These are phyloP conservation scores for Hycleus phaleratus DNA, from an alignment of 1,140 invertebrate species.

Conservation along the genomic window DNA sequence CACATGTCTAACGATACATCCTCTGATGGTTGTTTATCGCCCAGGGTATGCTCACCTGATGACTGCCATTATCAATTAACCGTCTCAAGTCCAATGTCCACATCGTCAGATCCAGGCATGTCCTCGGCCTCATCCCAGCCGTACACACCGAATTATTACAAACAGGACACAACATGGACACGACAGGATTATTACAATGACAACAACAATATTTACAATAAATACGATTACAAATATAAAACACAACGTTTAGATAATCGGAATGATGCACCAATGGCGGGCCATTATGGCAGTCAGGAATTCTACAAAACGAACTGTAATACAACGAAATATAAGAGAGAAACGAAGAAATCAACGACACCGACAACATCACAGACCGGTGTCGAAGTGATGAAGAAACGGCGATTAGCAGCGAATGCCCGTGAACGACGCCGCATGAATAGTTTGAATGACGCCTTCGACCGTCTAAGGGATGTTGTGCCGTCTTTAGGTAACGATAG, in stretches of 20 bases:
- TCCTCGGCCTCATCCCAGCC: constrained; percentile 28
- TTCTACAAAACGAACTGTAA: constrained; percentile 28
- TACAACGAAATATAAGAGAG: constrained; percentile 17
- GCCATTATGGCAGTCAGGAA: constrained; percentile 24
- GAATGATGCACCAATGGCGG: not conserved
- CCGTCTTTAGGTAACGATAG: constrained; percentile 64
- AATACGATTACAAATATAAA: constrained; percentile 28
- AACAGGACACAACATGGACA: constrained; percentile 17
- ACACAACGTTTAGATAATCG: constrained; percentile 3
- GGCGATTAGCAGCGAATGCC: constrained; percentile 65
- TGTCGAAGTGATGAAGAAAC: constrained; percentile 39
- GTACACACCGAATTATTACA: constrained; percentile 34
- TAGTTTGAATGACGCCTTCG: constrained; percentile 69
- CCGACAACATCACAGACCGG: constrained; percentile 5
- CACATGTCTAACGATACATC: constrained; percentile 27
- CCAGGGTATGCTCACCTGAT: constrained; percentile 30
- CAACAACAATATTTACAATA: constrained; percentile 38
- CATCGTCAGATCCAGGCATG: constrained; percentile 33
- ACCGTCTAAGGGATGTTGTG: constrained; percentile 64
- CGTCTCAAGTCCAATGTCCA: constrained; percentile 28
- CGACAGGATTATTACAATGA: constrained; percentile 33
- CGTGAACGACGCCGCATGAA: constrained; percentile 68
- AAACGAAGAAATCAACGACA: not conserved
- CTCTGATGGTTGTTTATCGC: constrained; percentile 34
- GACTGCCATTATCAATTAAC: constrained; percentile 32